These are phyloP conservation scores for Tetheella fluctuosa DNA, from an alignment of 2,888 invertebrate genomes.

Conservation along the genomic window DNA sequence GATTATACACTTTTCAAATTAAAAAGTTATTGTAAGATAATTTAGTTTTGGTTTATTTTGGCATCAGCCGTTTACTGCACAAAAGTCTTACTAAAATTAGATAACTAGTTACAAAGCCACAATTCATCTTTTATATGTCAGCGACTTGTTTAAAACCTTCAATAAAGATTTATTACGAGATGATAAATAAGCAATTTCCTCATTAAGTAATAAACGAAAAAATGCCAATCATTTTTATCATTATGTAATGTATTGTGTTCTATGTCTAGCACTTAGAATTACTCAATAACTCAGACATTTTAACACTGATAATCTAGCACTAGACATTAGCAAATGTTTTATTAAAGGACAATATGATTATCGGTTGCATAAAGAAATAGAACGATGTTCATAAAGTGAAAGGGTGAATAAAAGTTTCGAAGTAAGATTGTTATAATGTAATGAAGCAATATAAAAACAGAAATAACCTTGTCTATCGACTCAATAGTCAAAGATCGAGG, in stretches of 20 bases:
- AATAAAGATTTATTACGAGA: background rate
- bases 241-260: background rate
- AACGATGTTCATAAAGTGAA: no score
- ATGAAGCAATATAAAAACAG: no score
- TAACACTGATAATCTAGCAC: background rate
- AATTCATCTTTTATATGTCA: background rate
- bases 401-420: background rate
- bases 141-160: background rate
- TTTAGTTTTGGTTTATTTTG: no score
- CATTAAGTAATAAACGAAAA: background rate
- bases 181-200: background rate
- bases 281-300: conserved; percentile 5
- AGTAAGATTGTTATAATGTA: no score
- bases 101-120: background rate
- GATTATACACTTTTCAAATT: no score
- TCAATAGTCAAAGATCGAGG: no score
- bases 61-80: background rate
- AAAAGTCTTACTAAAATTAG: background rate
- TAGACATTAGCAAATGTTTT: background rate
- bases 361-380: background rate
- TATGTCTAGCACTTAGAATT: background rate
- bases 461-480: no score
- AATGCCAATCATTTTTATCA: background rate
- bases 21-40: background rate
- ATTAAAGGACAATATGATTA: background rate